Evolutionary conservation across 1,140 invertebrate genomes (phyloP).

Genomic region (Cataglyphis hispanica): DNA sequence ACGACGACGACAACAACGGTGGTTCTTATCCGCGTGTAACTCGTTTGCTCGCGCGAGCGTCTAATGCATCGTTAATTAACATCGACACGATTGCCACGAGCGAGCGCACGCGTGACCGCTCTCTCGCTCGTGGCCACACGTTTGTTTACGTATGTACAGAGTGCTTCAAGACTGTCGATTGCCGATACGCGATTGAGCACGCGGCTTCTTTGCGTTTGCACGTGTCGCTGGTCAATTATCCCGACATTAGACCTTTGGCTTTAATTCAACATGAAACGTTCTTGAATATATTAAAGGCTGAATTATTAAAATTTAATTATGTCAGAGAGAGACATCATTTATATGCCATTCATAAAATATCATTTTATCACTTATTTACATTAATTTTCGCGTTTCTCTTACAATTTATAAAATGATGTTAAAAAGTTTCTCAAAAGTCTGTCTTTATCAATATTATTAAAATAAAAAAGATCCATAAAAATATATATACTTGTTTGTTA

Average conservation of each 20-base stretch:
- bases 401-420: neutral
- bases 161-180: slow-evolving; percentile 22
- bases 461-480: neutral
- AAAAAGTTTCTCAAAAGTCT: neutral
- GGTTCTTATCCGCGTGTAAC: slow-evolving; percentile 39
- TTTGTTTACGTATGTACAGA: slow-evolving; percentile 34
- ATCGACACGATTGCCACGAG: slow-evolving; percentile 39
- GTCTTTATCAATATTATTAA: neutral
- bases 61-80: slow-evolving; percentile 59
- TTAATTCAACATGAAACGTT: neutral
- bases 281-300: neutral
- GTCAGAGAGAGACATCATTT: neutral
- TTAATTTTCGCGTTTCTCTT: neutral
- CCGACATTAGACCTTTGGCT: slow-evolving; percentile 28
- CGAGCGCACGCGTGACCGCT: slow-evolving; percentile 16
- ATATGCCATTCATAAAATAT: neutral
- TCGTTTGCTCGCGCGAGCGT: slow-evolving; percentile 42
- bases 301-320: slow-evolving; percentile 15
- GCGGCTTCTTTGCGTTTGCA: neutral
- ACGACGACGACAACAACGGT: neutral
- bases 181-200: slow-evolving; percentile 21
- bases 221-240: slow-evolving; percentile 37
- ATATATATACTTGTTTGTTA: too few relatives aligned
- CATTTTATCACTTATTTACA: neutral
- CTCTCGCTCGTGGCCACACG: slow-evolving; percentile 24